A percentile compares a stretch with the other conserved stretches of the same genome.
phyloP scores from a whole-genome alignment of 1,140 invertebrate species.

The Plectrocnemia conspersa region DNA sequence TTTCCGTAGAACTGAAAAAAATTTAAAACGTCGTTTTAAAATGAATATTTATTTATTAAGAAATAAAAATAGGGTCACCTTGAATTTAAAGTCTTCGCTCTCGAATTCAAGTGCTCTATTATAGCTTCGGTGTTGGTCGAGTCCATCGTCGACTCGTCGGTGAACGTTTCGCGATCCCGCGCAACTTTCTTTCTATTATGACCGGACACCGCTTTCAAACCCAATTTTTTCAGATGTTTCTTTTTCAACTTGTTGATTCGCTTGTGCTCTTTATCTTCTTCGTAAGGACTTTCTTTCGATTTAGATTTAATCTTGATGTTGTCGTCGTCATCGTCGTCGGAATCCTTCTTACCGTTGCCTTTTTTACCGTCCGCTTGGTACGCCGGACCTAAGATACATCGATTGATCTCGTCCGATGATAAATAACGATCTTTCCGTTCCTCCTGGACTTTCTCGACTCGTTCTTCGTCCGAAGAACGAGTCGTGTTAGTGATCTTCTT shows the following conservation, averaged over 20 bases:
- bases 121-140: slow-evolving; percentile 35
- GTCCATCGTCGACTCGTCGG: slow-evolving; percentile 38
- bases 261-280: slow-evolving; percentile 35
- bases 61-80: slow-evolving; percentile 15
- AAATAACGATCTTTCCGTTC: not conserved
- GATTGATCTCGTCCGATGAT: slow-evolving; percentile 19
- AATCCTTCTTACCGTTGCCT: not conserved
- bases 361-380: not conserved
- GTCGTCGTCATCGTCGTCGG: not conserved
- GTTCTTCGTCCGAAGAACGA: slow-evolving; percentile 12
- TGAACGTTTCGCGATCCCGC: slow-evolving; percentile 33
- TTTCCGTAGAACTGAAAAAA: not conserved
- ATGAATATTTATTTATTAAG: not conserved
- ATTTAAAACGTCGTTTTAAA: not conserved
- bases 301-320: not conserved
- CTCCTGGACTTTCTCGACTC: not conserved
- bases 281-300: too few species aligned
- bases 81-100: slow-evolving; percentile 18
- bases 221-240: slow-evolving; percentile 53
- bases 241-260: slow-evolving; percentile 51
- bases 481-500: slow-evolving; percentile 21
- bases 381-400: slow-evolving; percentile 12
- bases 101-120: slow-evolving; percentile 32
- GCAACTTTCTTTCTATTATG: slow-evolving; percentile 5
- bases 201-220: slow-evolving; percentile 42